Evolutionary conservation across 2,797 vertebrate genomes (phyloP).

Genomic region (Pelobates cultripes): DNA sequence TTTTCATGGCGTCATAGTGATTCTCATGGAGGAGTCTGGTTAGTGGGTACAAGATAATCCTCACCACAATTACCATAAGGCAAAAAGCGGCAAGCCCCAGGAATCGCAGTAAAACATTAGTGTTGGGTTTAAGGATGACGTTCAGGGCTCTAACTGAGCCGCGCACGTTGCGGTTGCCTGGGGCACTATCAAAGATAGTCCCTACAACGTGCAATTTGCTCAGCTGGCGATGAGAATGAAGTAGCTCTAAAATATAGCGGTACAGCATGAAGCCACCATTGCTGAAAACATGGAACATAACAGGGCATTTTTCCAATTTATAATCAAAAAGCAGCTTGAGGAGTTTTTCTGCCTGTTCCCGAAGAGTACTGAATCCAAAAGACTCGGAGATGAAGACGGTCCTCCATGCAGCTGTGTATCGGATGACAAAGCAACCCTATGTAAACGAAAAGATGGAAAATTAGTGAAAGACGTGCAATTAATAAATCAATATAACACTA

Average conservation of each 20-base stretch:
- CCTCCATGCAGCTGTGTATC: slow-evolving; percentile 88
- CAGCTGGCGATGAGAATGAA: slow-evolving; percentile 79
- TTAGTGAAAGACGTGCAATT: too few relatives aligned
- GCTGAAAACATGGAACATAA: slow-evolving; percentile 94
- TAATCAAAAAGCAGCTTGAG: slow-evolving; percentile 91
- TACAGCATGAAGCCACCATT: slow-evolving; percentile 95
- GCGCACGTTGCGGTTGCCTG: slow-evolving; percentile 81
- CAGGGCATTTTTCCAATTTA: slow-evolving; percentile 84
- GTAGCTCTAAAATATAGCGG: slow-evolving; percentile 84
- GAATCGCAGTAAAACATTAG: slow-evolving; percentile 73
- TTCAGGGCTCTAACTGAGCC: slow-evolving; percentile 85
- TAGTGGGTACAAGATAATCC: slow-evolving; percentile 83
- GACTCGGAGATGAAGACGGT: slow-evolving; percentile 90
- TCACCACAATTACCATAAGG: slow-evolving; percentile 73
- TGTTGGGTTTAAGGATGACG: slow-evolving; percentile 72
- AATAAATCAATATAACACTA: too few relatives aligned
- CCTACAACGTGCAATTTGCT: slow-evolving; percentile 80
- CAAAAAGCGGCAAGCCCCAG: slow-evolving; percentile 80
- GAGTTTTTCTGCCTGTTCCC: slow-evolving; percentile 78
- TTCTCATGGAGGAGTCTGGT: slow-evolving; percentile 86
- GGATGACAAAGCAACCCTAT: slow-evolving; percentile 90
- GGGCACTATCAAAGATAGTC: slow-evolving; percentile 88
- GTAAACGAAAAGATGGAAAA: too few relatives aligned
- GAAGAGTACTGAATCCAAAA: slow-evolving; percentile 88
- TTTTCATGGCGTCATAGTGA: slow-evolving; percentile 85